These are phyloP conservation scores for Microtus oregoni DNA, from an alignment of 2,113 vertebrate genomes.

Conservation along the genomic window DNA sequence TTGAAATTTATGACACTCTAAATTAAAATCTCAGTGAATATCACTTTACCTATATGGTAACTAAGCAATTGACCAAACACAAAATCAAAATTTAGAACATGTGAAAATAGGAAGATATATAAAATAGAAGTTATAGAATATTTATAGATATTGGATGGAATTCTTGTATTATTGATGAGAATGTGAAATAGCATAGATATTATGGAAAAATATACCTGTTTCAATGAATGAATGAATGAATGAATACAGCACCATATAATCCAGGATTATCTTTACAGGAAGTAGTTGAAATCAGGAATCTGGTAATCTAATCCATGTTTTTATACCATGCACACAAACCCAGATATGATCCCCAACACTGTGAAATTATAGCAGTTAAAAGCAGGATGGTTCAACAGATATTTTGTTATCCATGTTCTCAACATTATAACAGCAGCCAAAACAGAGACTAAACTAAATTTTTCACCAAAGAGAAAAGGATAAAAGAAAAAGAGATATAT, in stretches of 20 bases:
- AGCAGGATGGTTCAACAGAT: not conserved
- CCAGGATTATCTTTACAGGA: not conserved
- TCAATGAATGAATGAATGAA: not conserved
- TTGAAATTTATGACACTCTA: not conserved
- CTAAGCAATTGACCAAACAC: not conserved
- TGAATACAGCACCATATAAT: not conserved
- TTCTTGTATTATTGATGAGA: not conserved
- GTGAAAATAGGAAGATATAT: not conserved
- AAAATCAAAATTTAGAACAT: not conserved
- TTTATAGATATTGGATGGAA: too few species aligned
- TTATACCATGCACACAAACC: not conserved
- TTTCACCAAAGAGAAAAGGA: not conserved
- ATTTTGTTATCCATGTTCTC: not conserved
- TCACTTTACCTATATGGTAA: not conserved
- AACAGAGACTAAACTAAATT: not conserved
- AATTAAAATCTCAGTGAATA: not conserved
- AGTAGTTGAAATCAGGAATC: not conserved
- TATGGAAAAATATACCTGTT: not conserved
- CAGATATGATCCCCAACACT: not conserved
- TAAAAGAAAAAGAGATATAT: not conserved
- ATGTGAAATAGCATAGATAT: not conserved
- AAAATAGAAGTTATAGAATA: not conserved
- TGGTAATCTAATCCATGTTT: not conserved
- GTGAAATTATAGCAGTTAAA: not conserved
- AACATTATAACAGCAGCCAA: not conserved